These are phyloP conservation scores for Coelopa frigida DNA, from an alignment of 1,140 invertebrate genomes.

Conservation along the genomic window DNA sequence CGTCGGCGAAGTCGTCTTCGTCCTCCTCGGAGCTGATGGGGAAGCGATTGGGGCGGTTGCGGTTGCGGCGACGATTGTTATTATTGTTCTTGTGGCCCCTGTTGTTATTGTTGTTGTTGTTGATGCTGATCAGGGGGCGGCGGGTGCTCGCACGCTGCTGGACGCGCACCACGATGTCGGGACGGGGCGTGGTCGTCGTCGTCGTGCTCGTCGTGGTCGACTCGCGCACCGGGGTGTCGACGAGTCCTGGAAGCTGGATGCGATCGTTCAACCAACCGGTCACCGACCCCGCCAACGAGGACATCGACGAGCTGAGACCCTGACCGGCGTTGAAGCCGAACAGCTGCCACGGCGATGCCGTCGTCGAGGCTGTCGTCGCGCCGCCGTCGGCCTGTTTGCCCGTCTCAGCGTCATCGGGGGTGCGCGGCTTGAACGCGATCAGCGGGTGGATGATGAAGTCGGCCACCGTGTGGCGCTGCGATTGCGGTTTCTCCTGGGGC, in stretches of 20 bases:
- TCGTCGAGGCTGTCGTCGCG: background rate
- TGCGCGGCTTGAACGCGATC: constrained; percentile 39
- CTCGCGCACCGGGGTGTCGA: constrained; percentile 31
- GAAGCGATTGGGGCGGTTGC: no score
- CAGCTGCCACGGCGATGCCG: constrained; percentile 19
- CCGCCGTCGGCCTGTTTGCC: constrained; percentile 27
- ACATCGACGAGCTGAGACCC: constrained; percentile 31
- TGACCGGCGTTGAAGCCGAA: constrained; percentile 38
- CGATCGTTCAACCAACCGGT: constrained; percentile 41
- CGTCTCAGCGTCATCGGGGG: constrained; percentile 15
- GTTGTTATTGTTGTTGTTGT: constrained; percentile 11
- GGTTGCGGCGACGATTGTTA: no score
- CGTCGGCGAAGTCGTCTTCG: constrained; percentile 7
- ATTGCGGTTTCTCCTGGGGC: background rate
- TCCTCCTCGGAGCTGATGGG: constrained; percentile 3
- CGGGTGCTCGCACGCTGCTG: constrained; percentile 17
- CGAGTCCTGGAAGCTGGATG: constrained; percentile 22
- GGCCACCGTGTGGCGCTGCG: constrained; percentile 34
- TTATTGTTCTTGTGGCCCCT: no score
- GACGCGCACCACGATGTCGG: constrained; percentile 34
- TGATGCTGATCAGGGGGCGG: constrained; percentile 10
- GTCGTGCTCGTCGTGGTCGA: constrained; percentile 13
- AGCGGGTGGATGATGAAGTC: constrained; percentile 40
- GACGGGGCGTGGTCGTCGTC: constrained; percentile 23
- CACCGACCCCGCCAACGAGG: constrained; percentile 32